Evolutionary conservation across 2,113 vertebrate genomes (phyloP), one percentile per base, ranked within the genome.

Genomic region (Corythoichthys haematopterus): DNA sequence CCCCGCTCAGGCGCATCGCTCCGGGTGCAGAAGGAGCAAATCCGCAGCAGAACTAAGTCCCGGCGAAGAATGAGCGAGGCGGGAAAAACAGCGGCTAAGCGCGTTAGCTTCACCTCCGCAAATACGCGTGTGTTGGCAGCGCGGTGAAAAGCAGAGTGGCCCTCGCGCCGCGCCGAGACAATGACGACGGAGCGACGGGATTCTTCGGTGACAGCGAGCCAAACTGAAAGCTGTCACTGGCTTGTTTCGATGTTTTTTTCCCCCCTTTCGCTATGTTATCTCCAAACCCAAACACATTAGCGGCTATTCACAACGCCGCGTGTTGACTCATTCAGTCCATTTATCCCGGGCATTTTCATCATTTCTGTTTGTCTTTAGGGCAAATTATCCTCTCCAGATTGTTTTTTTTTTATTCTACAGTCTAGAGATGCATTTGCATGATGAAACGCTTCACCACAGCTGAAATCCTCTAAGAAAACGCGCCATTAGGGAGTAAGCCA

Each of bases 211-310:
- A 86, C 74, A 80, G 77, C 74, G 85, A 88, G 86, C 78, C 83
- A 86, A 88, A 84, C 80, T 83, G 86, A 88, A 88, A 80, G 88
- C 85, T 80, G 81, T 86, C 84, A 78, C 85, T 83, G 84, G 77
- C 69, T 81, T 76, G 77, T 64, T 36, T 51, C 36, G 3, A 35
- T 11, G 11, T 56, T 56, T 4, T 37, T 51, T 10, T 3, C 51
- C 80, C 64, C 64, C 43, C 20, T 85, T 77, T 11, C 52, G 61
- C 80, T 65, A 52, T 53, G 82, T 88, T 90, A 87, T 88, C 85
- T 80, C 82, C 77, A 90, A 85, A 86, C 79, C 83, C 86, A 88
- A 89, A 88, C 85, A 89, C 87, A 90, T 90, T 90, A 90, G 85
- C 78, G 85, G 80, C 80, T 84, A 85, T 88, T 88, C 75, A 88